A percentile compares a stretch with the other conserved stretches of the same genome.
phyloP scores from a whole-genome alignment of 2,113 vertebrate species.

The Eublepharis macularius region DNA sequence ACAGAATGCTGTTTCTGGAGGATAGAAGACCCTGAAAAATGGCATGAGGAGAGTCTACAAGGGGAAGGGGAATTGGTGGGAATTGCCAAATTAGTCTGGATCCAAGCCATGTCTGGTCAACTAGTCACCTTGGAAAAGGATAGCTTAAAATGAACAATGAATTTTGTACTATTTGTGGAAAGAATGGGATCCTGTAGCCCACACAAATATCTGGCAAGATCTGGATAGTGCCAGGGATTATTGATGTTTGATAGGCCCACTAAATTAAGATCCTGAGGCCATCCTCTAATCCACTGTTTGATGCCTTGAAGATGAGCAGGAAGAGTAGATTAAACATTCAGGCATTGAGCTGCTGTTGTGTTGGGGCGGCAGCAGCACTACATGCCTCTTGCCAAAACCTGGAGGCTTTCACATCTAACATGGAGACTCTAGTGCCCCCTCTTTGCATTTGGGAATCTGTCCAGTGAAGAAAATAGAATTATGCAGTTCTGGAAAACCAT shows the following conservation, averaged over 20 bases:
- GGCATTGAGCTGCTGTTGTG: not conserved
- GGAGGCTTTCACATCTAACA: not conserved
- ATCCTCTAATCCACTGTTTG: not conserved
- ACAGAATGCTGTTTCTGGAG: too few species aligned
- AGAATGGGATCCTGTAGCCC: not conserved
- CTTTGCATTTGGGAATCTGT: not conserved
- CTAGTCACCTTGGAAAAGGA: not conserved
- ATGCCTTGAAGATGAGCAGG: not conserved
- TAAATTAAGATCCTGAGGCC: not conserved
- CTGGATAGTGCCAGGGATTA: not conserved
- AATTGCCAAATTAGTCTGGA: too few species aligned
- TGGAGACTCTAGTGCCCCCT: not conserved
- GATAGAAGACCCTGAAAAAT: too few species aligned
- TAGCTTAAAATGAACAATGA: not conserved
- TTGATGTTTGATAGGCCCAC: not conserved
- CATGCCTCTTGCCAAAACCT: not conserved
- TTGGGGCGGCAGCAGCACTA: not conserved
- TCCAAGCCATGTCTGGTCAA: too few species aligned
- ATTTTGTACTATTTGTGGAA: not conserved
- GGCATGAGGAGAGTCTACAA: too few species aligned
- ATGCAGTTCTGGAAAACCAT: not conserved
- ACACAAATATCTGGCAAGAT: not conserved
- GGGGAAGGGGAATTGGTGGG: too few species aligned
- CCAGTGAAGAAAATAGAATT: not conserved
- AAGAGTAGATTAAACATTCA: not conserved